Percentiles rank a stretch among this genome's conserved stretches.
Conservation (phyloP, 2,888 invertebrate genomes). For the Folsomia manolachei region DNA sequence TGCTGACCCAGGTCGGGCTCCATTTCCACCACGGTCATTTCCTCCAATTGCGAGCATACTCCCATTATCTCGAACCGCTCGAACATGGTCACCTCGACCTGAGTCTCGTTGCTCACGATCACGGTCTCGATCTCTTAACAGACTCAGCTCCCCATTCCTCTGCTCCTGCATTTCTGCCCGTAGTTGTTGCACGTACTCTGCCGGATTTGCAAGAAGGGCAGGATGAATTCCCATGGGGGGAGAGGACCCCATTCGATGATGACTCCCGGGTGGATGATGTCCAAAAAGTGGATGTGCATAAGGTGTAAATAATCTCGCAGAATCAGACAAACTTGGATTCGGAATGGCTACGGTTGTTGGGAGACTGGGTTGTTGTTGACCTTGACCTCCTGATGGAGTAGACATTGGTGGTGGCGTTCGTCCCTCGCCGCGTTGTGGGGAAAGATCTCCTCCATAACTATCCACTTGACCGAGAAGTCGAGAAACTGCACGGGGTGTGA, state of each 20-base stretch:
- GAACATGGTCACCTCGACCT: constrained; percentile 4
- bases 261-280: constrained; percentile 15
- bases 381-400: constrained; percentile 74
- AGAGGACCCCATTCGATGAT: constrained; percentile 62
- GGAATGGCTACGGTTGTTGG: constrained; percentile 96
- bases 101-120: too few species aligned
- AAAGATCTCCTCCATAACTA: constrained; percentile 18
- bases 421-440: constrained; percentile 49
- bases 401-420: constrained; percentile 52
- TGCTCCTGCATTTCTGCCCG: constrained; percentile 37
- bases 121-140: background rate
- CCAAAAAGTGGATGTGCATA: constrained; percentile 59
- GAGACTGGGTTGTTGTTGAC: constrained; percentile 60
- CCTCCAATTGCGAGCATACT: background rate
- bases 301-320: constrained; percentile 58
- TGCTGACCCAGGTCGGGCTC: constrained; percentile 33
- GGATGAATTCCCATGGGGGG: constrained; percentile 60
- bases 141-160: constrained; percentile 11
- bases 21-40: background rate
- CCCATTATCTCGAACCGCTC: constrained; percentile 8
- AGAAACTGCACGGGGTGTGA: constrained; percentile 85
- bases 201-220: constrained; percentile 35
- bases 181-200: constrained; percentile 42
- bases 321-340: constrained; percentile 73
- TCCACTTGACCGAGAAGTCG: constrained; percentile 72